Evolutionary conservation across 2,888 invertebrate genomes (phyloP).

Genomic region (Aethes cnicana): DNA sequence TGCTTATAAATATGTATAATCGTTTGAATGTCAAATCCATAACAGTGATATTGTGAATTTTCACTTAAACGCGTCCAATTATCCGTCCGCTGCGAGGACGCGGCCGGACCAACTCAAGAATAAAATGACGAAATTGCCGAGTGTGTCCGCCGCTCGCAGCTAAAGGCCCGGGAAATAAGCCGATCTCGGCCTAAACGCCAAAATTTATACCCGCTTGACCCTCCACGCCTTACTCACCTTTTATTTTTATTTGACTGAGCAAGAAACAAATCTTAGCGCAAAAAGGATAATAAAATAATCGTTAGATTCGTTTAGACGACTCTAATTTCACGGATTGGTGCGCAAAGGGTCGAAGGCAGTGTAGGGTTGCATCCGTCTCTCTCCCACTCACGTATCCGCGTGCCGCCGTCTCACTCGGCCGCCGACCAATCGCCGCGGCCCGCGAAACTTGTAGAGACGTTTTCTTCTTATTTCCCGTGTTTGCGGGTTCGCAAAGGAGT

Average conservation of each 20-base stretch:
- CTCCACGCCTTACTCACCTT: slow-evolving; percentile 78
- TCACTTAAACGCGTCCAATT: too few species aligned
- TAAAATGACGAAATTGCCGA: slow-evolving; percentile 4
- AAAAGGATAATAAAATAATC: slow-evolving; percentile 83
- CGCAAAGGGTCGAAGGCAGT: slow-evolving; percentile 70
- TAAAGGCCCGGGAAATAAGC: slow-evolving; percentile 77
- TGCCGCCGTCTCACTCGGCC: slow-evolving; percentile 48
- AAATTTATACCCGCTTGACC: slow-evolving; percentile 78
- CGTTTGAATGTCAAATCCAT: too few species aligned
- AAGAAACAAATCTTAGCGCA: slow-evolving; percentile 82
- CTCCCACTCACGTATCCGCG: slow-evolving; percentile 36
- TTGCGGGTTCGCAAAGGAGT: slow-evolving; percentile 61
- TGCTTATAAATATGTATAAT: too few species aligned
- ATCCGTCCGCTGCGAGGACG: too few species aligned
- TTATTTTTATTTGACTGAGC: slow-evolving; percentile 83
- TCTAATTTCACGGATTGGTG: slow-evolving; percentile 81
- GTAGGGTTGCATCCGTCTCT: slow-evolving; percentile 56
- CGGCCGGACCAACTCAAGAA: not conserved
- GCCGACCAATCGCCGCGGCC: slow-evolving; percentile 62
- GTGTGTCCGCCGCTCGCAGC: slow-evolving; percentile 46
- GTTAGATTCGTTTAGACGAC: slow-evolving; percentile 82
- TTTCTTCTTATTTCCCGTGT: slow-evolving; percentile 63
- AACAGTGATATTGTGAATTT: too few species aligned
- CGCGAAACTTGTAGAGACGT: slow-evolving; percentile 51
- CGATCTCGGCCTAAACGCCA: slow-evolving; percentile 67